phyloP scores from a whole-genome alignment of 2,888 invertebrate species.

The Plusia festucae region DNA sequence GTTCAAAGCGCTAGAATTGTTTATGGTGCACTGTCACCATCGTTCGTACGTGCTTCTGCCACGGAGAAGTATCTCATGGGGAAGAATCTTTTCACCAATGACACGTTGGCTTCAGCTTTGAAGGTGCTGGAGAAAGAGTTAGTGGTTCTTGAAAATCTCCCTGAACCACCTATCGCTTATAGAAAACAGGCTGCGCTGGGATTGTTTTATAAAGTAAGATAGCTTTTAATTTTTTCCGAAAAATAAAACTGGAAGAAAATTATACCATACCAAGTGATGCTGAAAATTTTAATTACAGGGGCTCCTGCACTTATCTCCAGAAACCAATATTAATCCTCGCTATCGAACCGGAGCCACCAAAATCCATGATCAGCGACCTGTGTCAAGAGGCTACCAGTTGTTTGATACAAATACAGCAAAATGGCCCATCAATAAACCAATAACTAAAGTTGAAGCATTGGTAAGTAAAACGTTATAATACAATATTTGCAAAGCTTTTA shows the following conservation, averaged over 20 bases:
- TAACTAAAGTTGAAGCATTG: conserved; percentile 87
- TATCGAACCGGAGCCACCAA: conserved; percentile 81
- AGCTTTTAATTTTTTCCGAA: no score
- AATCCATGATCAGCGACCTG: conserved; percentile 80
- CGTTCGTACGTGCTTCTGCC: conserved; percentile 80
- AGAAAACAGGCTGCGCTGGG: conserved; percentile 88
- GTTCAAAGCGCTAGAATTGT: conserved; percentile 83
- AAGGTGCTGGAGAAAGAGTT: conserved; percentile 67
- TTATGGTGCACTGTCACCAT: conserved; percentile 88
- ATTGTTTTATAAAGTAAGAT: conserved; percentile 91
- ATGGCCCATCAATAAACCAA: conserved; percentile 91
- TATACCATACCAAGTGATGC: not conserved
- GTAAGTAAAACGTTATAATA: conserved; percentile 65
- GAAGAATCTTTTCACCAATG: conserved; percentile 76
- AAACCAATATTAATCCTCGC: conserved; percentile 72
- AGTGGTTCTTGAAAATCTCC: conserved; percentile 72
- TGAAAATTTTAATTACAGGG: conserved; percentile 73
- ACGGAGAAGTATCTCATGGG: conserved; percentile 86
- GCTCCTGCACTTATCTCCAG: conserved; percentile 84
- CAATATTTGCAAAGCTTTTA: no score
- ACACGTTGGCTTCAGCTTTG: conserved; percentile 76
- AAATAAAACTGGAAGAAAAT: no score
- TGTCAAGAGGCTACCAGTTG: conserved; percentile 90
- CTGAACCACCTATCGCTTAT: conserved; percentile 89
- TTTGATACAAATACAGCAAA: conserved; percentile 89